Conservation (phyloP, 2,797 vertebrate genomes). For the Poeciliopsis infans region DNA sequence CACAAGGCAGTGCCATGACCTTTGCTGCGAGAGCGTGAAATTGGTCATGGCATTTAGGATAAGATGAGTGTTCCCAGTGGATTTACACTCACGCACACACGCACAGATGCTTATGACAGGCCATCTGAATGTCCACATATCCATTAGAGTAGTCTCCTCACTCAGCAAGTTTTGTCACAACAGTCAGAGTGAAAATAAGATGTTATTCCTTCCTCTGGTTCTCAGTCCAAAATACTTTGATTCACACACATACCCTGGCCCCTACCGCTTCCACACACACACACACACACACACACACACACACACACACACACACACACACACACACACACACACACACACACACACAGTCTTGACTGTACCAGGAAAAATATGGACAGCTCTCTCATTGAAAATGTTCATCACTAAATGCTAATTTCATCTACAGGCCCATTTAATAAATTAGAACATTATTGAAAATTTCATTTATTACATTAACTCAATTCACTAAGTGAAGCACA, state of each 20-base stretch:
- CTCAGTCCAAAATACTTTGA: conserved; percentile 14
- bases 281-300: too few relatives aligned
- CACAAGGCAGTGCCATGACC: conserved; percentile 67
- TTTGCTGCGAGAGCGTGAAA: conserved; percentile 83
- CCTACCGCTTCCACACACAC: too few relatives aligned
- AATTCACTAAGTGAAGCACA: not conserved
- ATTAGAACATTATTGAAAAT: not conserved
- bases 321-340: too few relatives aligned
- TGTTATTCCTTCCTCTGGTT: conserved; percentile 48
- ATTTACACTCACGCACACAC: conserved; percentile 54
- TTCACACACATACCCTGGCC: not conserved
- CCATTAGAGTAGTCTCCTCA: conserved; percentile 68
- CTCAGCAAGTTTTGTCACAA: conserved; percentile 76
- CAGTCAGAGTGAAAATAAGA: conserved; percentile 66
- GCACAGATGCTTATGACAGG: conserved; percentile 64
- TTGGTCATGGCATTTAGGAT: conserved; percentile 81
- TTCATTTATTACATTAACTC: not conserved
- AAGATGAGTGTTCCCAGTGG: conserved; percentile 74
- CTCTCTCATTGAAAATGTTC: not conserved
- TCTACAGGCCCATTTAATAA: not conserved
- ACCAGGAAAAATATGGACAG: not conserved
- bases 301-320: too few relatives aligned
- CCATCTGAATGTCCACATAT: conserved; percentile 76
- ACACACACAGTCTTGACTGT: not conserved
- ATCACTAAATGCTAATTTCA: conserved; percentile 1